phyloP scores from a whole-genome alignment of 2,797 vertebrate species.

The Rhinoraja longicauda region DNA sequence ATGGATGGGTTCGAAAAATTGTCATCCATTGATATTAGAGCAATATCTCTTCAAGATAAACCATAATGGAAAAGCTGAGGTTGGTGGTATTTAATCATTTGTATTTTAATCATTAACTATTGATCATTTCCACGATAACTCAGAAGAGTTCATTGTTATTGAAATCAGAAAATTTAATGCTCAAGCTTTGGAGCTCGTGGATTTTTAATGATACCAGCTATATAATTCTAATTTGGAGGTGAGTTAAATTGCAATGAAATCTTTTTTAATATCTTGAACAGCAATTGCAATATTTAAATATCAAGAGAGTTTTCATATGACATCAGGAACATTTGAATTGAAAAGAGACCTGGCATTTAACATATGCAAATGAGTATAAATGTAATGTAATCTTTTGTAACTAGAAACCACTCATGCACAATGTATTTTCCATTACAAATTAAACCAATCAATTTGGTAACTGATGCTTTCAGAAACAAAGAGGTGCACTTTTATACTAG shows the following conservation, averaged over 20 bases:
- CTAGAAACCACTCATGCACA: conserved; percentile 7
- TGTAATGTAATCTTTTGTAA: conserved; percentile 34
- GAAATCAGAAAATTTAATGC: conserved; percentile 18
- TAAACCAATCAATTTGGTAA: conserved; percentile 33
- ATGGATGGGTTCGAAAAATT: not conserved
- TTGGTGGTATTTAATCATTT: conserved; percentile 9
- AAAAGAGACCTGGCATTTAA: conserved; percentile 21
- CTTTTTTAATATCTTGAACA: conserved; percentile 22
- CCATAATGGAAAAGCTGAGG: not conserved
- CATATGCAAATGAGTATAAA: conserved; percentile 34
- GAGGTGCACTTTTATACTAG: not conserved
- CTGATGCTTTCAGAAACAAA: conserved; percentile 8
- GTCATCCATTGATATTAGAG: conserved; percentile 22
- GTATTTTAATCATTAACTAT: conserved; percentile 33
- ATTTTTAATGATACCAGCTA: conserved; percentile 34
- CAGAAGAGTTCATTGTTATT: conserved; percentile 19
- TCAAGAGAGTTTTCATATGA: conserved; percentile 29
- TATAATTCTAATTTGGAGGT: conserved; percentile 28
- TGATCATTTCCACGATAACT: conserved; percentile 12
- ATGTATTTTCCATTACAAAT: conserved; percentile 26
- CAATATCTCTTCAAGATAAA: not conserved
- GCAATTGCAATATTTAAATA: conserved; percentile 29
- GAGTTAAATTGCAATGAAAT: conserved; percentile 32
- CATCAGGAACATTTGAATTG: conserved; percentile 29
- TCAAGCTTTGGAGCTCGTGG: not conserved